phyloP scores from a whole-genome alignment of 2,113 vertebrate genomes.

The Corythaeola cristata region DNA sequence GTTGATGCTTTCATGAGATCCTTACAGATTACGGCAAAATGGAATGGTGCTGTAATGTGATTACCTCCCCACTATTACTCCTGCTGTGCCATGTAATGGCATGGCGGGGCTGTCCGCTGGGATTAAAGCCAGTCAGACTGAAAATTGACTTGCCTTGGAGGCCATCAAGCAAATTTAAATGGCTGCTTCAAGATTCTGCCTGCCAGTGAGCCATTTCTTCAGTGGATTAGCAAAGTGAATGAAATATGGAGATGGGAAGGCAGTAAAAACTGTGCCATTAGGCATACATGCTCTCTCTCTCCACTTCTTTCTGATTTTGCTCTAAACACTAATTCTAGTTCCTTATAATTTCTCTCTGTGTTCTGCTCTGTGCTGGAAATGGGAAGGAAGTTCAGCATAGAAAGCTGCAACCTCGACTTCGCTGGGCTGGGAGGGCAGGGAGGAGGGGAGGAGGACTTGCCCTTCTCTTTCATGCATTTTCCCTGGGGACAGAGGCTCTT shows the following conservation, averaged over 20 bases:
- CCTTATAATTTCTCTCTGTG: background rate
- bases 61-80: constrained; percentile 45
- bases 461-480: background rate
- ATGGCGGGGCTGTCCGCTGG: background rate
- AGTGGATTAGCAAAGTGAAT: background rate
- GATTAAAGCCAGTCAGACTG: constrained; percentile 61
- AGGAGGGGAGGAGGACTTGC: background rate
- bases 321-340: background rate
- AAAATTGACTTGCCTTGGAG: constrained; percentile 64
- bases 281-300: background rate
- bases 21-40: constrained; percentile 51
- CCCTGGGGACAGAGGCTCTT: background rate
- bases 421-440: background rate
- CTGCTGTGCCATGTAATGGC: constrained; percentile 44
- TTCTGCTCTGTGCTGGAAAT: background rate
- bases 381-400: background rate
- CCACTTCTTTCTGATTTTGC: background rate
- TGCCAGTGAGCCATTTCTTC: constrained; percentile 42
- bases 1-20: constrained; percentile 54
- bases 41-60: constrained; percentile 56
- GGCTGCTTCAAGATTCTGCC: constrained; percentile 39
- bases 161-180: constrained; percentile 49
- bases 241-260: background rate
- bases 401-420: background rate
- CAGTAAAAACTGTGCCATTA: background rate